Evolutionary conservation across 2,797 vertebrate species (phyloP).

Genomic region (Rhabdophis nuchalis): DNA sequence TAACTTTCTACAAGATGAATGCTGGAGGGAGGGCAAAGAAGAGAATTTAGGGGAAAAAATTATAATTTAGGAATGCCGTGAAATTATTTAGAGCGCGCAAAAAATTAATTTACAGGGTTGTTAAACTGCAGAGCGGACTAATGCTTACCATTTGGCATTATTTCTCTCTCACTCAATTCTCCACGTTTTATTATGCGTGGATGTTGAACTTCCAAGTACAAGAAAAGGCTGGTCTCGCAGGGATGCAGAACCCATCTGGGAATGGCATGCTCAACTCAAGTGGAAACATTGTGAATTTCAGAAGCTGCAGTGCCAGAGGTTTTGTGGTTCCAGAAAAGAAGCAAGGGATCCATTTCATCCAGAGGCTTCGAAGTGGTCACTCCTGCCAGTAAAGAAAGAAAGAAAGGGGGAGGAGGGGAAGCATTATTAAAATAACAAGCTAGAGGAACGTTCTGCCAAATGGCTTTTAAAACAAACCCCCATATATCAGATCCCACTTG

Average conservation of each 20-base stretch:
- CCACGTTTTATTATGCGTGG: not conserved
- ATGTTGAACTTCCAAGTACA: not conserved
- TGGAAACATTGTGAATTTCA: not conserved
- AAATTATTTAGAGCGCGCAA: not conserved
- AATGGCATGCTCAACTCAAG: not conserved
- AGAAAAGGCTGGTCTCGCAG: not conserved
- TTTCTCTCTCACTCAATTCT: not conserved
- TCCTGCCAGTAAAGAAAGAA: not conserved
- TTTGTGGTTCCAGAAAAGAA: not conserved
- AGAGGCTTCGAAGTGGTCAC: not conserved
- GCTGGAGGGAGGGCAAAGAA: not conserved
- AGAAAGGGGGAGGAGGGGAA: not conserved
- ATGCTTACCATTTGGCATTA: not conserved
- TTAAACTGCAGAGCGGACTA: not conserved
- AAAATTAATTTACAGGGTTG: not conserved
- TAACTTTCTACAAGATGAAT: not conserved
- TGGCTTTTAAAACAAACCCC: not conserved
- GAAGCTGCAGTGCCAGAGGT: not conserved
- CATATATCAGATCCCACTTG: not conserved
- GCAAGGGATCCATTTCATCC: not conserved
- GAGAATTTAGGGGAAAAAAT: not conserved
- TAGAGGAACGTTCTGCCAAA: not conserved
- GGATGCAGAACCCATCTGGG: not conserved
- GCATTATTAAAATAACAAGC: not conserved
- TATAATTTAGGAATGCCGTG: not conserved